phyloP scores from a whole-genome alignment of 2,797 vertebrate genomes.

The Acipenser transmontanus region DNA sequence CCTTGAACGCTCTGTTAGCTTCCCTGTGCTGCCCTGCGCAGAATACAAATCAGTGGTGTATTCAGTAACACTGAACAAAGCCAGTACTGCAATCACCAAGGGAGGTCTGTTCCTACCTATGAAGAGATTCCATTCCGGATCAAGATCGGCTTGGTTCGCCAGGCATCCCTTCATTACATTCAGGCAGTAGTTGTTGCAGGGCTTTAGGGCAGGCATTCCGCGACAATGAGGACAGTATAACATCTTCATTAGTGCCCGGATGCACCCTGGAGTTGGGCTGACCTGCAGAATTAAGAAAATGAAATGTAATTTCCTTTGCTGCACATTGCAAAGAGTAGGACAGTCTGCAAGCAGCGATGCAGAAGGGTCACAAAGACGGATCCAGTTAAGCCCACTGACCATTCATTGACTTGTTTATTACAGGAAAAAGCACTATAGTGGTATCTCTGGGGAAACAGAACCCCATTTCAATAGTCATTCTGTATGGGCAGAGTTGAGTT shows the following conservation, averaged over 20 bases:
- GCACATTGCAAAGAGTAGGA: slow-evolving; percentile 3
- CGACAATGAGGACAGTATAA: slow-evolving; percentile 90
- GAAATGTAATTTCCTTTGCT: slow-evolving; percentile 3
- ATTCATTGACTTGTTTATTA: too few species aligned
- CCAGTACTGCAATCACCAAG: background rate
- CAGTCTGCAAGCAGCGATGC: background rate
- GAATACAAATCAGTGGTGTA: too few species aligned
- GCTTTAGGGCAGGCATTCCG: slow-evolving; percentile 70
- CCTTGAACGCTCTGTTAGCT: too few species aligned
- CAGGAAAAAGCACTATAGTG: too few species aligned
- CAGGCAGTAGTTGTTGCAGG: slow-evolving; percentile 91
- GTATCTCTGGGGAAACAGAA: too few species aligned
- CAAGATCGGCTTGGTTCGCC: slow-evolving; percentile 86
- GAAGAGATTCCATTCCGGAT: slow-evolving; percentile 93
- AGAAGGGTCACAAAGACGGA: background rate
- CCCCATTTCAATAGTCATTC: too few species aligned
- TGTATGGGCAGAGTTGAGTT: too few species aligned
- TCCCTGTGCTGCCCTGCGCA: too few species aligned
- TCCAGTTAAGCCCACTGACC: too few species aligned
- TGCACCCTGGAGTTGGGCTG: slow-evolving; percentile 78
- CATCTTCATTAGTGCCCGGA: slow-evolving; percentile 87
- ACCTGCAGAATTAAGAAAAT: slow-evolving; percentile 59
- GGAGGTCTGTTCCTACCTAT: slow-evolving; percentile 70
- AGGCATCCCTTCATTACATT: slow-evolving; percentile 95
- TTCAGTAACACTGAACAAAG: too few species aligned